phyloP scores from a whole-genome alignment of 2,888 invertebrate genomes.

The Boloria selene region DNA sequence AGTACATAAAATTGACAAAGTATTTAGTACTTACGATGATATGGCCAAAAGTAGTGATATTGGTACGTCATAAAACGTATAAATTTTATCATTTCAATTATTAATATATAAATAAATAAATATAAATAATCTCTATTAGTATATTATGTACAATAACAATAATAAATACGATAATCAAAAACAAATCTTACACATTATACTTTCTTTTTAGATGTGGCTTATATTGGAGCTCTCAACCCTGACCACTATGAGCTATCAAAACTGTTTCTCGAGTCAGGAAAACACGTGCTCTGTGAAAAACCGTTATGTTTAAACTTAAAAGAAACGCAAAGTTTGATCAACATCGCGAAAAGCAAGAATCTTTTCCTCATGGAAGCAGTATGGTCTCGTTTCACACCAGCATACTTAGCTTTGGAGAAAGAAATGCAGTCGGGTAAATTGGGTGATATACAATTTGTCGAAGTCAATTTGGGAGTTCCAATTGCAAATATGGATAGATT shows the following conservation, averaged over 20 bases:
- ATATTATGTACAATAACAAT: no score
- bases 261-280: slow-evolving; percentile 89
- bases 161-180: no score
- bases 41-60: slow-evolving; percentile 87
- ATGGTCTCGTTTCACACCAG: slow-evolving; percentile 93
- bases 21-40: slow-evolving; percentile 88
- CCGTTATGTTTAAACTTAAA: slow-evolving; percentile 91
- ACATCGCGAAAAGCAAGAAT: slow-evolving; percentile 86
- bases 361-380: slow-evolving; percentile 93
- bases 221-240: slow-evolving; percentile 90
- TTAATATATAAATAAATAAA: no score
- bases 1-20: slow-evolving; percentile 84
- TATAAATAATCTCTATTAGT: no score
- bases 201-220: slow-evolving; percentile 90
- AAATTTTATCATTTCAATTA: no score
- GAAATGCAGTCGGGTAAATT: slow-evolving; percentile 85
- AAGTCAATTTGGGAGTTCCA: slow-evolving; percentile 86
- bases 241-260: slow-evolving; percentile 87
- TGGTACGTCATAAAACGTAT: slow-evolving; percentile 73
- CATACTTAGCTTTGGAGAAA: slow-evolving; percentile 86
- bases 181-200: no score
- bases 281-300: slow-evolving; percentile 95
- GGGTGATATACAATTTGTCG: slow-evolving; percentile 86
- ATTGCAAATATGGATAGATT: slow-evolving; percentile 63
- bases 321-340: slow-evolving; percentile 86